phyloP scores from a whole-genome alignment of 2,113 vertebrate species.

The Leucopsar rothschildi region DNA sequence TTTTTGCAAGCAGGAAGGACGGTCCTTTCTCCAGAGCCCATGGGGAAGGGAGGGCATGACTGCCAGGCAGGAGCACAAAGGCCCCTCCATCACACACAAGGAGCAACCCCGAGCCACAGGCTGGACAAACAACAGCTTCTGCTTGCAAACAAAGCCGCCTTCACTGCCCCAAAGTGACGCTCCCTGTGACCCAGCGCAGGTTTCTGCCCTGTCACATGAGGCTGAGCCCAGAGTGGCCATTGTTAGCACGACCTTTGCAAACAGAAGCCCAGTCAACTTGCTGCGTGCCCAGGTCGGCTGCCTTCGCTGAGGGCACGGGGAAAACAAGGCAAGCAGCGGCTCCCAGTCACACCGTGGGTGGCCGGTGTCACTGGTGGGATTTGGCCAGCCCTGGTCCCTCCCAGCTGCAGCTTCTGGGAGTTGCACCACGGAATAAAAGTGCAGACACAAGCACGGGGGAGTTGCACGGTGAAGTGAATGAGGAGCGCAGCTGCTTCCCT shows the following conservation, averaged over 20 bases:
- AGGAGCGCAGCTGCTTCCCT: background rate
- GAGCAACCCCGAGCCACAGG: background rate
- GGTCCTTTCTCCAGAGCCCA: background rate
- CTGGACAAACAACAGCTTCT: background rate
- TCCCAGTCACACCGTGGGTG: background rate
- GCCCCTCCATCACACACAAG: background rate
- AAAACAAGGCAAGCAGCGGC: background rate
- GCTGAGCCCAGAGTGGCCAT: background rate
- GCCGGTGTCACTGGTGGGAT: background rate
- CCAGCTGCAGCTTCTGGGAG: background rate
- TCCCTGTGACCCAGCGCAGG: background rate
- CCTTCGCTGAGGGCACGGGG: background rate
- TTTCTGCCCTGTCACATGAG: background rate
- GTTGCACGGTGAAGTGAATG: rapidly evolving
- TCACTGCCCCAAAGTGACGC: background rate
- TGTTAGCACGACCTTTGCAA: background rate
- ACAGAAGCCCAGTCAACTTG: conserved; percentile 12
- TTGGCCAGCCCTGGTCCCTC: background rate
- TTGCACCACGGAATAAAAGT: background rate
- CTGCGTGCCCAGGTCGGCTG: background rate
- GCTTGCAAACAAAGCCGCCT: background rate
- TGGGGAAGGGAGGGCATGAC: background rate
- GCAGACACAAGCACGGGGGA: rapidly evolving
- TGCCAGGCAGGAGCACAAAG: background rate
- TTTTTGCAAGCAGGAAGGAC: background rate